These are phyloP conservation scores for Seriola aureovittata DNA, from an alignment of 2,113 vertebrate species.

Conservation along the genomic window DNA sequence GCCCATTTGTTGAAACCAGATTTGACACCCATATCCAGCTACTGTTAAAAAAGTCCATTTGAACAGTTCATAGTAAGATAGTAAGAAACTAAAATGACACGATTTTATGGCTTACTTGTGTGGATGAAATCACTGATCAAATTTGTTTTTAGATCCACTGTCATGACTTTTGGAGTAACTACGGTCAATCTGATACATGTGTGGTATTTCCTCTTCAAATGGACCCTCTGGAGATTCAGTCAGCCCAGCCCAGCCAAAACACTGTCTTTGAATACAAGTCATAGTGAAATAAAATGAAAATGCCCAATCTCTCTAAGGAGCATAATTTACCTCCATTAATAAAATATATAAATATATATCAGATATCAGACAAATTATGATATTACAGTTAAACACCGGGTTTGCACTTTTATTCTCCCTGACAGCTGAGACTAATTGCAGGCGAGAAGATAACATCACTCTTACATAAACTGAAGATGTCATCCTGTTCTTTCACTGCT, in stretches of 20 bases:
- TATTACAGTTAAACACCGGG: constrained; percentile 2
- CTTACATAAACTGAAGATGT: constrained; percentile 42
- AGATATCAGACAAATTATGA: background rate
- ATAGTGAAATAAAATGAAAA: background rate
- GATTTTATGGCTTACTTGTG: background rate
- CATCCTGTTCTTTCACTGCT: constrained; percentile 31
- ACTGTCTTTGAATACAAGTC: background rate
- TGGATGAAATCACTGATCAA: background rate
- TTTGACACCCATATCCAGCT: background rate
- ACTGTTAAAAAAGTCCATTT: background rate
- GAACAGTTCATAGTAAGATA: background rate
- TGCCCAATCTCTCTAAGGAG: background rate
- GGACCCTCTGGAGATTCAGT: constrained; percentile 20
- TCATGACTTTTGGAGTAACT: background rate
- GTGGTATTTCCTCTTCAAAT: constrained; percentile 62
- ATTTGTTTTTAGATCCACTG: background rate
- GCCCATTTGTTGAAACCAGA: background rate
- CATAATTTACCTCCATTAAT: background rate
- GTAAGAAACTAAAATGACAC: background rate
- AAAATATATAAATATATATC: background rate
- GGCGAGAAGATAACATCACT: constrained; percentile 38
- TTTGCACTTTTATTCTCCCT: constrained; percentile 4
- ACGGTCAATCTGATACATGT: constrained; percentile 15
- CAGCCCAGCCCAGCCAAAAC: constrained; percentile 18
- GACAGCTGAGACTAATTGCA: constrained; percentile 27